These are phyloP conservation scores for Tenualosa thibaudeaui DNA, from an alignment of 2,797 vertebrate species.

Conservation along the genomic window DNA sequence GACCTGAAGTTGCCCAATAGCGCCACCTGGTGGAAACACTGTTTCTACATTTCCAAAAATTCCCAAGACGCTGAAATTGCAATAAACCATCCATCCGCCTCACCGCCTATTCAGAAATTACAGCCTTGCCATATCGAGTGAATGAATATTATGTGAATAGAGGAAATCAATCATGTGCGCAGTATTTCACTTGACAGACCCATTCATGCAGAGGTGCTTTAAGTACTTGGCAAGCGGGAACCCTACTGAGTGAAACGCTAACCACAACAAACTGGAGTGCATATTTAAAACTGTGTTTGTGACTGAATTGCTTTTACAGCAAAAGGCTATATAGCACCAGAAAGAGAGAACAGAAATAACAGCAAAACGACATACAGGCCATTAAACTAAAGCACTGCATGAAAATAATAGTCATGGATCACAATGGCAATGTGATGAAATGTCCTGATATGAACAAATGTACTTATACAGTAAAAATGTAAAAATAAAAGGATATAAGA, in stretches of 20 bases:
- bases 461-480: not conserved
- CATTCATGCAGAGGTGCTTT: not conserved
- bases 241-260: not conserved
- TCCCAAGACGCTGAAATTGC: not conserved
- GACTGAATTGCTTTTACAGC: not conserved
- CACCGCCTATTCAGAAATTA: not conserved
- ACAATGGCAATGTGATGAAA: not conserved
- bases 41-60: not conserved
- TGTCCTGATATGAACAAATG: not conserved
- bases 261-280: not conserved
- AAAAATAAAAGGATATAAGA: not conserved
- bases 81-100: not conserved
- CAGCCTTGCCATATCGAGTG: not conserved
- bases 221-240: not conserved
- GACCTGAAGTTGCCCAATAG: conserved; percentile 31
- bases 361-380: not conserved
- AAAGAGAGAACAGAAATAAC: not conserved
- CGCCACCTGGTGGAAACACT: conserved; percentile 35
- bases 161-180: conserved; percentile 63
- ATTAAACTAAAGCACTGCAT: not conserved
- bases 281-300: not conserved
- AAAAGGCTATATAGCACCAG: not conserved
- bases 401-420: not conserved
- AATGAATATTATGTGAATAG: conserved; percentile 51
- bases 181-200: not conserved